phyloP scores from a whole-genome alignment of 2,113 vertebrate genomes.

The Ophiodon elongatus region DNA sequence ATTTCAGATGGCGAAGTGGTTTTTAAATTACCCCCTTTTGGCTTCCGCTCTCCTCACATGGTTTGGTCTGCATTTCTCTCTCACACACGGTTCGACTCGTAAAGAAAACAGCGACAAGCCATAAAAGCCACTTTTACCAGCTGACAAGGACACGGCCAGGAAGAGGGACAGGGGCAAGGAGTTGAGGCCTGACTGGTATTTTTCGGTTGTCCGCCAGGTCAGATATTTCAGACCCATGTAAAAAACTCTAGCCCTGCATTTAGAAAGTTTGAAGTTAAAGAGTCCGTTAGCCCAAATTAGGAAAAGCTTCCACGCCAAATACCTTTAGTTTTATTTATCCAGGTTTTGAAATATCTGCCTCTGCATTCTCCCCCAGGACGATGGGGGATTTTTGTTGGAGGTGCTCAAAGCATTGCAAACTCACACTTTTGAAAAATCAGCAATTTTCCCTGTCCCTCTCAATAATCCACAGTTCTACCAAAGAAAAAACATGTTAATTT shows the following conservation, averaged over 20 bases:
- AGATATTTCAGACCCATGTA: constrained; percentile 23
- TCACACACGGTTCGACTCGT: constrained; percentile 76
- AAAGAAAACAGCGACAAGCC: constrained; percentile 83
- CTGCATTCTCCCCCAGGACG: background rate
- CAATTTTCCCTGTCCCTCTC: background rate
- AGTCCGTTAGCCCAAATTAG: background rate
- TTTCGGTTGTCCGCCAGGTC: constrained; percentile 46
- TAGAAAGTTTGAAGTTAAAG: background rate
- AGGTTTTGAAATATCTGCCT: background rate
- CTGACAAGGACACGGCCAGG: constrained; percentile 48
- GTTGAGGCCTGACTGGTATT: constrained; percentile 37
- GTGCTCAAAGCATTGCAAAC: background rate
- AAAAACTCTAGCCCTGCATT: background rate
- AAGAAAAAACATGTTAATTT: background rate
- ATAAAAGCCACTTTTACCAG: constrained; percentile 84
- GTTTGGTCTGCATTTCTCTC: constrained; percentile 80
- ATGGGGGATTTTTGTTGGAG: background rate
- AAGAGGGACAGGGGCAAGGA: constrained; percentile 16
- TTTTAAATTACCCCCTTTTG: constrained; percentile 84
- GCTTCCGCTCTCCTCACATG: constrained; percentile 81
- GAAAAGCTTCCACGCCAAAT: background rate
- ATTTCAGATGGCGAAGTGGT: constrained; percentile 83
- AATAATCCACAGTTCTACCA: background rate
- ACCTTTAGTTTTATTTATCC: background rate
- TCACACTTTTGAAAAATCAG: background rate